Conservation (phyloP, 2,797 vertebrate species). For the Nannoperca obscura region DNA sequence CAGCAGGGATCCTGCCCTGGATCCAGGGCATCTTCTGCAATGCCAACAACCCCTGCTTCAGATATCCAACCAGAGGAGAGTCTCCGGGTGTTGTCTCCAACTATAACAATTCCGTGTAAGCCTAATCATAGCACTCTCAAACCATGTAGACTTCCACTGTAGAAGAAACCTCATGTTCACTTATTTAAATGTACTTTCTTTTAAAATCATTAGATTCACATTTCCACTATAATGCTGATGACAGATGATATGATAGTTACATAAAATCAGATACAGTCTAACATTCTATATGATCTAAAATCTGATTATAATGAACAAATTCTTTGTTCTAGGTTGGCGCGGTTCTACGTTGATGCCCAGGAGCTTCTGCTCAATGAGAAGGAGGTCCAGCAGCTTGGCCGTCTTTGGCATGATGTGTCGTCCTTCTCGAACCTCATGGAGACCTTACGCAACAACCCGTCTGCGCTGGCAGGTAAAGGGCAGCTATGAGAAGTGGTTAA, state of each 20-base stretch:
- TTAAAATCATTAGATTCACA: neutral
- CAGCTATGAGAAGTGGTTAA: neutral
- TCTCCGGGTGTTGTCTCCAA: slow-evolving; percentile 93
- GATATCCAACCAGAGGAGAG: slow-evolving; percentile 90
- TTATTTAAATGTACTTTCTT: neutral
- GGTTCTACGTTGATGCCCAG: slow-evolving; percentile 90
- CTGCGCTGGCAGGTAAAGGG: slow-evolving; percentile 86
- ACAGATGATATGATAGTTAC: neutral
- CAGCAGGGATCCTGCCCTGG: slow-evolving; percentile 94
- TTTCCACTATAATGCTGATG: neutral
- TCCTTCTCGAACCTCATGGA: slow-evolving; percentile 92
- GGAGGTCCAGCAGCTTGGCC: slow-evolving; percentile 85
- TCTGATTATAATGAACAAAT: neutral
- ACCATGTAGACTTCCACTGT: neutral
- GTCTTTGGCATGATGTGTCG: slow-evolving; percentile 89
- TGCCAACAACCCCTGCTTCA: slow-evolving; percentile 96
- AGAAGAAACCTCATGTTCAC: neutral
- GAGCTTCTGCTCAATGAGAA: slow-evolving; percentile 87
- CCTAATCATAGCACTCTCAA: neutral
- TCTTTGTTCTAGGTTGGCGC: slow-evolving; percentile 86
- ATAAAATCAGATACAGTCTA: neutral
- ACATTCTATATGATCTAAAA: neutral
- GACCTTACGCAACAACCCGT: slow-evolving; percentile 88
- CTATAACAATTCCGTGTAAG: slow-evolving; percentile 96
- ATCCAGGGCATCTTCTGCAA: slow-evolving; percentile 98